phyloP scores from a whole-genome alignment of 2,113 vertebrate species.

The Hymenochirus boettgeri region DNA sequence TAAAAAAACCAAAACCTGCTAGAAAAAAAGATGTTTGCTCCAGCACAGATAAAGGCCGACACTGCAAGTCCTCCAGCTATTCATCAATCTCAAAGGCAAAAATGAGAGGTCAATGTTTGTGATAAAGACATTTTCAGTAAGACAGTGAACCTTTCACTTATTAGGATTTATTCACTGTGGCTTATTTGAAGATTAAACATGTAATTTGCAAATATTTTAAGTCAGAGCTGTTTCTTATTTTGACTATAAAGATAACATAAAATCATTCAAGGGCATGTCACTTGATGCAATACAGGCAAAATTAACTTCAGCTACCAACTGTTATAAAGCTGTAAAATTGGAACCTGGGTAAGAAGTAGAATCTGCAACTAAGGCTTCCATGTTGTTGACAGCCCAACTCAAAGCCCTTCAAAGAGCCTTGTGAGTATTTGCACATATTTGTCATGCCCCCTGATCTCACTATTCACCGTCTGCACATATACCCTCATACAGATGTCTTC shows the following conservation, averaged over 20 bases:
- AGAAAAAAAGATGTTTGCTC: neutral
- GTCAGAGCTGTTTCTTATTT: neutral
- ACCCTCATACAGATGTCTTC: too few species aligned
- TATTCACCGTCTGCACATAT: too few species aligned
- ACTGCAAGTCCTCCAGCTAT: conserved; percentile 20
- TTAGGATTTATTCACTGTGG: conserved; percentile 21
- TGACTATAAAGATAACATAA: neutral
- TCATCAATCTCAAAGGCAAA: conserved; percentile 19
- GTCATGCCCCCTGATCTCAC: too few species aligned
- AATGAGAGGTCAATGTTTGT: conserved; percentile 23
- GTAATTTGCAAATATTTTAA: neutral
- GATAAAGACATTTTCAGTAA: conserved; percentile 36
- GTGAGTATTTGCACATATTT: too few species aligned
- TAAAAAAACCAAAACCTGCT: neutral
- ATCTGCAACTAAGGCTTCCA: too few species aligned
- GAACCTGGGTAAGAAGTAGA: too few species aligned
- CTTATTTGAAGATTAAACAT: conserved; percentile 31
- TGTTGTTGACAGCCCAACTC: too few species aligned
- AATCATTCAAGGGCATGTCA: conserved; percentile 1
- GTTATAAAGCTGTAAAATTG: too few species aligned
- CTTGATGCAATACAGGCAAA: too few species aligned
- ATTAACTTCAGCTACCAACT: neutral
- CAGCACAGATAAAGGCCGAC: neutral
- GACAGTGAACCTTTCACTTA: conserved; percentile 27
- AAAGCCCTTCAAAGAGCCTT: too few species aligned